Evolutionary conservation across 2,888 invertebrate genomes (phyloP), one percentile per base, ranked within the genome.

Genomic region (Gordius sp.): DNA sequence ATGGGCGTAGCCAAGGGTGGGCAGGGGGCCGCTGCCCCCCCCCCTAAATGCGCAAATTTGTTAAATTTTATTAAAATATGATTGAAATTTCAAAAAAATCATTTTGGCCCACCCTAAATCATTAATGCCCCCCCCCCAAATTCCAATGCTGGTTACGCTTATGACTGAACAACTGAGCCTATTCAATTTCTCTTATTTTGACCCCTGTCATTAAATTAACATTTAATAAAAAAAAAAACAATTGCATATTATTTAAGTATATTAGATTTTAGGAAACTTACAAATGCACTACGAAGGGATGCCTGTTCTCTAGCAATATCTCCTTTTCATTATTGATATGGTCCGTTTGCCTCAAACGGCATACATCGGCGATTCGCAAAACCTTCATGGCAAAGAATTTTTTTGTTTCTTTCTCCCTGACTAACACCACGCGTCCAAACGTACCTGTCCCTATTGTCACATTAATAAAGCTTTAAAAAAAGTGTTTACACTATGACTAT

Each of bases 271-370:
- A n/a, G n/a, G 39, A 33, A 33, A 33, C n/a, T 79, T 73, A 84
- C 83, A 86, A 74, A 69, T 84, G 83, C 59, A 93, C 86, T 66
- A 93, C 80, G 73, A 93, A 93, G 57, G 91, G 91, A 74, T 93
- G 89, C 64, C 79, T 77, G 64, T 91, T 79, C 73, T 82, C 60
- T 56, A 66, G 60, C 60, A 93, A 75, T 65, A 93, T 85, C 65
- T 78, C 80, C 70, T 89, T 87, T 73, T 93, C 93, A 70, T 86
- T 91, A 74, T 84, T 82, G 60, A 91, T 89, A 71, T 93, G 93
- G 65, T 87, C 87, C 64, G 87, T 83, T 74, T 91, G 91, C 71
- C 89, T 84, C 56, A 71, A 75, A 66, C 84, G 78, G 65, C 93
- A 83, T 61, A 93, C 82, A 70, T 87, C 85, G 47, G 81, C 78